Evolutionary conservation across 2,113 vertebrate species (phyloP).

Genomic region (Alethe castanea): DNA sequence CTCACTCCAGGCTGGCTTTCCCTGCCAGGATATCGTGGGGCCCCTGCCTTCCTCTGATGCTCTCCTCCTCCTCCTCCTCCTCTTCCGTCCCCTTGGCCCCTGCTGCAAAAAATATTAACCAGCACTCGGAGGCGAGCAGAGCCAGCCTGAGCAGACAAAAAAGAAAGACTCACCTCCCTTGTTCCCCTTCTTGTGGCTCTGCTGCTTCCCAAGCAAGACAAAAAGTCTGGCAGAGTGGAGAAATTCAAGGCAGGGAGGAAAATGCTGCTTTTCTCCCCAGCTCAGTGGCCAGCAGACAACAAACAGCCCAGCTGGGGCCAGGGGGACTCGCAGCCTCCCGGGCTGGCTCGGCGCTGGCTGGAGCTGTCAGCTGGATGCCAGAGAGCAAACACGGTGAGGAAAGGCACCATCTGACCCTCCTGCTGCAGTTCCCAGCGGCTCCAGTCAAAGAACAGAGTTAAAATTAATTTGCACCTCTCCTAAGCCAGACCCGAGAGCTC

Average conservation of each 20-base stretch:
- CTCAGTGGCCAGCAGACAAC: not conserved
- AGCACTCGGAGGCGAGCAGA: not conserved
- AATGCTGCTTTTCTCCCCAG: not conserved
- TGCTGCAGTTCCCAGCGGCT: not conserved
- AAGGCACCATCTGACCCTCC: constrained; percentile 27
- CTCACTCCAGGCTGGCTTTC: not conserved
- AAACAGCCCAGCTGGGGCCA: constrained; percentile 20
- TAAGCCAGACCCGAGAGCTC: not conserved
- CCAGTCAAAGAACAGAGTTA: not conserved
- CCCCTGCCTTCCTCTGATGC: constrained; percentile 13
- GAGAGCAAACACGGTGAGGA: constrained; percentile 3
- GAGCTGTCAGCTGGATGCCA: constrained; percentile 11
- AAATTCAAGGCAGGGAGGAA: not conserved
- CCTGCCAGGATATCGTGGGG: not conserved
- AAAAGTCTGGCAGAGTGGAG: not conserved
- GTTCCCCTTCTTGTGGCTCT: not conserved
- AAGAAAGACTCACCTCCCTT: not conserved
- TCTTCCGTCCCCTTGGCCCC: not conserved
- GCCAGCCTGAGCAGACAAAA: fast-evolving
- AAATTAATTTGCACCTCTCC: not conserved
- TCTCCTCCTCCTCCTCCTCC: constrained; percentile 21
- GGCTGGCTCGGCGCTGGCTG: not conserved
- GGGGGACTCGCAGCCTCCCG: not conserved
- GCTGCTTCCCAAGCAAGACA: not conserved
- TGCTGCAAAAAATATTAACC: constrained; percentile 48